A percentile compares a stretch with the other conserved stretches of the same genome.
Conservation (phyloP, 2,113 vertebrate genomes). For the Prionailurus viverrinus region DNA sequence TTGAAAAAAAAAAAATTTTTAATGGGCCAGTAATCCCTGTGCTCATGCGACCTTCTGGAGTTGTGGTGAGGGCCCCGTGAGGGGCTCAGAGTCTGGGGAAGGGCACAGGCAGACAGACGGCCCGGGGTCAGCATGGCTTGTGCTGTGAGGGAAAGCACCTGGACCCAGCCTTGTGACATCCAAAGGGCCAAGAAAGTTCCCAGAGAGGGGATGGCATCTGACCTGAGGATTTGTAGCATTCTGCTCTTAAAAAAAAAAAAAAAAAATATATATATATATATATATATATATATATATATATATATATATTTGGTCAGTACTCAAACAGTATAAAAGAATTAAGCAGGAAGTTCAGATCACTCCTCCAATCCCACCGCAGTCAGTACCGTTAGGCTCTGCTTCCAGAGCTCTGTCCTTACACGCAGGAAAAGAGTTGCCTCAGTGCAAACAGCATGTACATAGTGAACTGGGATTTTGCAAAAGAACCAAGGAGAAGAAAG, state of each 20-base stretch:
- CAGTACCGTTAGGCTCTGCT: no score
- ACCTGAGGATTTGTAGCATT: not conserved
- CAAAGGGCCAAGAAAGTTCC: not conserved
- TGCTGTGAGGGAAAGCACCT: not conserved
- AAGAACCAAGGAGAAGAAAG: not conserved
- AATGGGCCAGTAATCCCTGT: not conserved
- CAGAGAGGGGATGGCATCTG: not conserved
- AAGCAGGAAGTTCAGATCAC: not conserved
- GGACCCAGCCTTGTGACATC: not conserved
- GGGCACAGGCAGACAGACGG: not conserved
- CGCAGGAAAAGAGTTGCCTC: fast-evolving
- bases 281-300: not conserved
- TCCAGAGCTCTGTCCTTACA: not conserved
- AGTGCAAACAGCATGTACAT: fast-evolving
- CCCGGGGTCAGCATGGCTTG: not conserved
- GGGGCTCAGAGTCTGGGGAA: not conserved
- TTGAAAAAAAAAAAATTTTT: no score
- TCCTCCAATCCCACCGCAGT: not conserved
- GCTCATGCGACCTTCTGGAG: not conserved
- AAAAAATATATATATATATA: not conserved
- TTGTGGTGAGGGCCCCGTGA: not conserved
- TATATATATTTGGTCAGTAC: not conserved
- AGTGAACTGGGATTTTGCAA: not conserved
- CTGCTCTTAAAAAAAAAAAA: not conserved
- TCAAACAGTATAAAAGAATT: not conserved